These are phyloP conservation scores for Mustela lutreola DNA, from an alignment of 2,113 vertebrate species.

Conservation along the genomic window DNA sequence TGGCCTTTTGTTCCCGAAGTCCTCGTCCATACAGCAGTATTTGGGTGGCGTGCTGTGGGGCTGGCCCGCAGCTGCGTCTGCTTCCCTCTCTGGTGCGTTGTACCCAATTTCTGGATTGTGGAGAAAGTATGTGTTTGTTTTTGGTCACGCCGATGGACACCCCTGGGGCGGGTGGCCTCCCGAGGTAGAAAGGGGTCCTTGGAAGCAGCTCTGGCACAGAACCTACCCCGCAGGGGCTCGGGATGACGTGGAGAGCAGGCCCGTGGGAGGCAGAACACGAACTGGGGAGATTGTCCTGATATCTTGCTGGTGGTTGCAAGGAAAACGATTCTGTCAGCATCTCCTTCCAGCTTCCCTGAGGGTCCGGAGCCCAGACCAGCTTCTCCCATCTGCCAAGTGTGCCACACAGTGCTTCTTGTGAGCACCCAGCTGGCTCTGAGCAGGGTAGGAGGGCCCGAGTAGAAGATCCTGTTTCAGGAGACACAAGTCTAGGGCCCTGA, in stretches of 20 bases:
- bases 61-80: conserved; percentile 83
- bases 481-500: background rate
- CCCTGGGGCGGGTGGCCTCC: background rate
- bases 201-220: conserved; percentile 92
- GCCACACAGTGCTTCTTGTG: rapidly evolving
- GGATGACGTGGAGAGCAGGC: background rate
- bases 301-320: background rate
- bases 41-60: conserved; percentile 87
- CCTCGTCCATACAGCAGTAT: conserved; percentile 91
- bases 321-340: background rate
- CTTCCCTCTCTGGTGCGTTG: conserved; percentile 89
- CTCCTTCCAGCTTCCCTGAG: background rate
- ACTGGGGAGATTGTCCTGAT: background rate
- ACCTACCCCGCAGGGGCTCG: conserved; percentile 77
- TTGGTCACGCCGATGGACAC: conserved; percentile 81
- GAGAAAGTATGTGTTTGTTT: conserved; percentile 79
- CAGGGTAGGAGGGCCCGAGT: background rate
- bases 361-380: background rate
- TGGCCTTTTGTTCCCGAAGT: conserved; percentile 82
- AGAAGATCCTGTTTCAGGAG: background rate
- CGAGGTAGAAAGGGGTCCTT: conserved; percentile 84
- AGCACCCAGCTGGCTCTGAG: background rate
- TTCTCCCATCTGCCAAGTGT: background rate
- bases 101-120: conserved; percentile 87
- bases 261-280: rapidly evolving